Base-by-base conservation (phyloP, 1,140 invertebrate genomes). In the Habropoda laboriosa region DNA sequence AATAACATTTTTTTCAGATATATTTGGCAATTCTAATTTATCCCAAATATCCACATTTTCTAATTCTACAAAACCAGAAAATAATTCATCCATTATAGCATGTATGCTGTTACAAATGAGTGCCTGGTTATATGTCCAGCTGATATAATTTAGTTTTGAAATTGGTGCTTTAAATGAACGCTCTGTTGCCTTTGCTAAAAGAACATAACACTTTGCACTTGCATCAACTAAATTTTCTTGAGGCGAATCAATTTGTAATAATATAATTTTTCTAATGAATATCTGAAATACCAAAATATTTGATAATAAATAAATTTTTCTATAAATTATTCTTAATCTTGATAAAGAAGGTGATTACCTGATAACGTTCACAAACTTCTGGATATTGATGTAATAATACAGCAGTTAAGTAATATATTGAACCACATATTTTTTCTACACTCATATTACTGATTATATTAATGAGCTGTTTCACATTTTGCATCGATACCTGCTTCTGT, bases 101-200 rank as follows among this genome's bases (percentile, higher is more conserved):
- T 92, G 87, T 1, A 92, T 80, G 47, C 70, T 91, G 58, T 92
- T 92, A 64, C 91, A 91, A 21, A 92, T 57, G 30, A 92, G 73
- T 18, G 81, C 79, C 73, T 91, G 79, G 47, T 89, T 82, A 70
- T 91, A 91, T 24, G 82, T 80, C 70, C 86, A 90, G 42, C 53
- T 64, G 47, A 57, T 91, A 18, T 89, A 89, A n/a, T 70, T 79
- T 13, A 84, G 57, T 64, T 86, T 87, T 4, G 58, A 57, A 10
- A 40, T 1, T 30, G 85, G 83, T 47, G 89, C 78, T 81, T 91
- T 91, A 70, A 91, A 92, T 4, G 85, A 86, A 5, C 87, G 83
- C 51, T 90, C 84, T 18, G 80, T 89, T 21, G 86, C 87, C 86
- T 84, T 88, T 3, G 84, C 79, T 2, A 92, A 71, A 10, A 92